Percentiles rank a stretch among this genome's conserved stretches.
Conservation (phyloP, 2,888 invertebrate genomes). For the Cosmorhoe ocellata region DNA sequence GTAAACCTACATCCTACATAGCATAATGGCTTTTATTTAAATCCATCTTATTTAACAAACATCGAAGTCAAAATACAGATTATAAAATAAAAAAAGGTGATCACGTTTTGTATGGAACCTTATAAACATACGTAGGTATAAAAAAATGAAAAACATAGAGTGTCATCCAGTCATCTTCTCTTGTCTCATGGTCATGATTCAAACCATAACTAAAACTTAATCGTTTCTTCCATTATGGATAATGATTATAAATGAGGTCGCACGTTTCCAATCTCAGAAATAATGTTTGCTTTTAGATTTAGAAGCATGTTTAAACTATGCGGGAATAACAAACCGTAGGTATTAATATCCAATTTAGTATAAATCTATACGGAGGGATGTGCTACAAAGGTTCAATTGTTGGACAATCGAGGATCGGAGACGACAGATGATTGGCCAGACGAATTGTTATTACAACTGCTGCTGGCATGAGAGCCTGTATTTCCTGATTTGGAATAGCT, state of each 20-base stretch:
- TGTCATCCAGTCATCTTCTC: no score
- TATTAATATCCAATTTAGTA: constrained; percentile 54
- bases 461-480: not conserved
- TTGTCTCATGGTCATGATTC: not conserved
- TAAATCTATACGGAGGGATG: constrained; percentile 64
- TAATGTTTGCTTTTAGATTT: not conserved
- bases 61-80: no score
- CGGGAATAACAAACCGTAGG: constrained; percentile 16
- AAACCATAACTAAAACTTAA: constrained; percentile 6
- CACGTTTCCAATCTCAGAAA: constrained; percentile 9
- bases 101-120: no score
- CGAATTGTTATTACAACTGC: constrained; percentile 12
- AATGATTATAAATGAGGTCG: constrained; percentile 9
- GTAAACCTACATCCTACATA: no score
- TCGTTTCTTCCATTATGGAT: constrained; percentile 1
- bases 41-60: no score
- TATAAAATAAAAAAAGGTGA: no score
- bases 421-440: constrained; percentile 22
- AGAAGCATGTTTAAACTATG: constrained; percentile 10
- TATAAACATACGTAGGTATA: no score
- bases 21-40: no score
- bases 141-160: no score
- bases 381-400: constrained; percentile 66
- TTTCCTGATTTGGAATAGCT: not conserved
- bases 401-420: constrained; percentile 33